These are phyloP conservation scores for Rhinogobius similis DNA, from an alignment of 2,113 vertebrate species.

Conservation along the genomic window DNA sequence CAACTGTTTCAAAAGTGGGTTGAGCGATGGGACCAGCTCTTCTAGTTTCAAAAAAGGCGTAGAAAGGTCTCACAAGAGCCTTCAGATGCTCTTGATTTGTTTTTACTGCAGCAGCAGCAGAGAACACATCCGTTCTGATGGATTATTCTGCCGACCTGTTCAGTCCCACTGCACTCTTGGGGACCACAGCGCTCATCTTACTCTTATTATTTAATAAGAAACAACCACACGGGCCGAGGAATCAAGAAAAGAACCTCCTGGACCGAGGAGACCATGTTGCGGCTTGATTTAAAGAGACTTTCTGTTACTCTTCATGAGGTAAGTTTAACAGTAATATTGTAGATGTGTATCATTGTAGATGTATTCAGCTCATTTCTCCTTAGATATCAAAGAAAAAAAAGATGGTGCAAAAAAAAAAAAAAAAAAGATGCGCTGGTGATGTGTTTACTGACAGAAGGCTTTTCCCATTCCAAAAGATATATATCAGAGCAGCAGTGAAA, in stretches of 20 bases:
- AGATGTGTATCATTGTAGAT: neutral
- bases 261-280: conserved; percentile 71
- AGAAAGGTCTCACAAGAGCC: too few species aligned
- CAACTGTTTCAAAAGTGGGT: too few species aligned
- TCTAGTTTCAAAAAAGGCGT: too few species aligned
- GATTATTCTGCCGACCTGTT: conserved; percentile 14
- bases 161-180: conserved; percentile 42
- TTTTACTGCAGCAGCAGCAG: neutral
- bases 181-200: conserved; percentile 37
- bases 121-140: conserved; percentile 43
- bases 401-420: too few species aligned
- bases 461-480: conserved; percentile 43
- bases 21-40: too few species aligned
- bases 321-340: neutral
- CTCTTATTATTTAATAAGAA: conserved; percentile 37
- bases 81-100: neutral
- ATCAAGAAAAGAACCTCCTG: conserved; percentile 58
- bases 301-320: conserved; percentile 56
- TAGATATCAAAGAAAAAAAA: conserved; percentile 83
- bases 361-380: neutral
- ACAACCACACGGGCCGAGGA: conserved; percentile 1
- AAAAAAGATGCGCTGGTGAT: too few species aligned
- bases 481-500: conserved; percentile 66
- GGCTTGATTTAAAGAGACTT: conserved; percentile 65
- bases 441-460: conserved; percentile 73